These are phyloP conservation scores for Drosophila novamexicana DNA, from an alignment of 1,140 invertebrate species.

Conservation along the genomic window DNA sequence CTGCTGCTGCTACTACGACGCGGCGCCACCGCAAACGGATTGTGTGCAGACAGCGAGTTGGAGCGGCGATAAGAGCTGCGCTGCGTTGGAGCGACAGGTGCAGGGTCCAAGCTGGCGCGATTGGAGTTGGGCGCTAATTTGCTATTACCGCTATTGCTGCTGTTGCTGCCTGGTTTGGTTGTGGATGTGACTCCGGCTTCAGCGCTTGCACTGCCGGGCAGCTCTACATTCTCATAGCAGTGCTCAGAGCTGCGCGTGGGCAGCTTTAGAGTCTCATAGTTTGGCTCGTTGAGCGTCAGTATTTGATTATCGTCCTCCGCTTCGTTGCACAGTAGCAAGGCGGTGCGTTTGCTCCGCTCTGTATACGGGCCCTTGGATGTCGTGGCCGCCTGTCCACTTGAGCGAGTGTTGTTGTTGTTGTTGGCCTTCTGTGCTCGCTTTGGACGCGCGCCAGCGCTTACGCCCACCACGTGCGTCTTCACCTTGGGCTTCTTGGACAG, in stretches of 20 bases:
- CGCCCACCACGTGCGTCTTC: constrained; percentile 85
- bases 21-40: constrained; percentile 73
- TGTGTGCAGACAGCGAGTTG: constrained; percentile 73
- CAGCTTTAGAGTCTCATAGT: constrained; percentile 80
- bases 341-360: constrained; percentile 63
- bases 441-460: constrained; percentile 55
- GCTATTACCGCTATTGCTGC: constrained; percentile 30
- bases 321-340: constrained; percentile 72
- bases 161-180: constrained; percentile 49
- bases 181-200: constrained; percentile 3
- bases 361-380: constrained; percentile 49
- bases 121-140: constrained; percentile 57
- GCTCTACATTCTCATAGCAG: constrained; percentile 76
- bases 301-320: constrained; percentile 79
- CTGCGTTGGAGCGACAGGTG: constrained; percentile 26
- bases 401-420: constrained; percentile 17
- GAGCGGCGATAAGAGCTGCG: constrained; percentile 70
- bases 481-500: constrained; percentile 88
- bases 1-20: constrained; percentile 64
- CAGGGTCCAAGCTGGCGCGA: constrained; percentile 36
- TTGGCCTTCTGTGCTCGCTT: constrained; percentile 58
- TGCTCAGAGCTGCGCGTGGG: constrained; percentile 53
- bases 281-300: constrained; percentile 80
- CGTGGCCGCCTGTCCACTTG: constrained; percentile 44
- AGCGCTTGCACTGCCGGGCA: constrained; percentile 38